Percentiles rank a stretch among this genome's conserved stretches.
Evolutionary conservation across 2,113 vertebrate genomes (phyloP).

Genomic region (Oryzias javanicus): DNA sequence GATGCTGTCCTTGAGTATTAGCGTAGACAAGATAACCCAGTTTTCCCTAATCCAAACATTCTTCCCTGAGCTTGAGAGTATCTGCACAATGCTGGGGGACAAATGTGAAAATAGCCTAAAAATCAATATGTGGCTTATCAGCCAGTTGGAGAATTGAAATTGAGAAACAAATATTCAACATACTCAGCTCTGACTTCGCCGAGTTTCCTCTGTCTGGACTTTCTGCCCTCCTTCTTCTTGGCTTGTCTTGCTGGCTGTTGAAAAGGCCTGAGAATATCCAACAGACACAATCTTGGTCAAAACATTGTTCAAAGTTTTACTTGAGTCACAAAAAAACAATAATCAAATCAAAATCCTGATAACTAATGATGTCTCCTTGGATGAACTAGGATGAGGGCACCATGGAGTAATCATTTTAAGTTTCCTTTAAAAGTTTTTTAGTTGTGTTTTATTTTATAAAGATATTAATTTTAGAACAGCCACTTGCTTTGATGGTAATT

Average conservation of each 20-base stretch:
- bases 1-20: constrained; percentile 53
- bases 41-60: constrained; percentile 45
- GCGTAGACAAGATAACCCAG: constrained; percentile 45
- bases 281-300: constrained; percentile 24
- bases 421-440: background rate
- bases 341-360: background rate
- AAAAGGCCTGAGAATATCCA: constrained; percentile 53
- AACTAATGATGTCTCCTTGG: background rate
- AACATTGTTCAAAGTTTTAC: background rate
- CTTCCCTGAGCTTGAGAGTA: constrained; percentile 4
- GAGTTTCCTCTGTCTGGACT: constrained; percentile 64
- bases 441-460: background rate
- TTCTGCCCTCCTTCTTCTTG: constrained; percentile 63
- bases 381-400: background rate
- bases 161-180: constrained; percentile 34
- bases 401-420: background rate
- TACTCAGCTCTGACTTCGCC: constrained; percentile 59
- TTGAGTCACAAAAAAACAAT: background rate
- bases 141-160: background rate
- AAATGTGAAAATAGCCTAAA: background rate
- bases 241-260: constrained; percentile 56
- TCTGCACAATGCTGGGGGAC: constrained; percentile 9
- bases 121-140: background rate
- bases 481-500: too few relatives aligned
- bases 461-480: background rate